Evolutionary conservation across 2,888 invertebrate species (phyloP), one percentile per base, ranked within the genome.

Genomic region (Kuschelorhynchus macadamiae): DNA sequence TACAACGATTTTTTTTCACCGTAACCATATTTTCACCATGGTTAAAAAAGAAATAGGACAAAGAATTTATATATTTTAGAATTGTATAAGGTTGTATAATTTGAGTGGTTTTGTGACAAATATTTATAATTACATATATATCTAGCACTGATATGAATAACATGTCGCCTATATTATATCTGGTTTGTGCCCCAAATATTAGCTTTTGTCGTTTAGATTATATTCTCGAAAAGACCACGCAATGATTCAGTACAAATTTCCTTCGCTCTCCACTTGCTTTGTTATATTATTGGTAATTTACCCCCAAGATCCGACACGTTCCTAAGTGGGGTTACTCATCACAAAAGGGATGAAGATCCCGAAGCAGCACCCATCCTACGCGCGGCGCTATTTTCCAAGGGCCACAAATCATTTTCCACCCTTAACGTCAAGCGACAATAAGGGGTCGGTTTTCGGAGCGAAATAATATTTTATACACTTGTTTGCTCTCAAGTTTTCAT

Each of bases 351-450:
- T 64, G 63, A 68, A 62, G 62, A 68, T 68, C 63, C 67, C 49
- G 39, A n/a, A 39, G 25, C 61, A 41, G 39, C 21, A 44, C 20
- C 46, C 53, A 25, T 56, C 62, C 56, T 62, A 55, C 56, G 61
- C 62, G 55, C 56, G 47, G 60, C 60, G 59, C 53, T 65, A 69
- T 69, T 60, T 64, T 63, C 63, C 57, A 36, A 65, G 64, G 65
- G 64, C 60, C 64, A 69, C 69, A 69, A 69, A 69, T 69, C 69
- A 69, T 69, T 66, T 66, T 66, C 60, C 66, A 55, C 66, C 66
- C 66, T 66, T 60, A 53, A 46, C 61, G 64, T 64, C 64, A 49
- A 56, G 64, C 64, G 64, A 64, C 64, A 64, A 64, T 64, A 64
- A 64, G 64, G 64, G 62, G 64, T 56, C 64, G 64, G 64, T 56